A percentile compares a stretch with the other conserved stretches of the same genome.
These are phyloP conservation scores for Lasiurus borealis DNA, from an alignment of 2,113 vertebrate genomes.

Conservation along the genomic window DNA sequence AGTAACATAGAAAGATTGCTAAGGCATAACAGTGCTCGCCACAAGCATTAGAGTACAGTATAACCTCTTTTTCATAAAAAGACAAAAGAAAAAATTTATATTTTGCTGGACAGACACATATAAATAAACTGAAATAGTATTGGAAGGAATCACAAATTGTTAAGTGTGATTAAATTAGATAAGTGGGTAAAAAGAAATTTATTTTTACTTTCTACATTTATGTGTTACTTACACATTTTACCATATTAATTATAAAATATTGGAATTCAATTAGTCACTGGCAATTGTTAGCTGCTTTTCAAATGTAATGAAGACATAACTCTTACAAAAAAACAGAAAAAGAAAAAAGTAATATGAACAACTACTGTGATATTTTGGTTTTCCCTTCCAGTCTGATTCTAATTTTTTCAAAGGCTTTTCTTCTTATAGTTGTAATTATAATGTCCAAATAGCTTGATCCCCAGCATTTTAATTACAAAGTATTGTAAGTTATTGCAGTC, in stretches of 20 bases:
- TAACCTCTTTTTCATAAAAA: background rate
- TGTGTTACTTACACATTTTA: slow-evolving; percentile 16
- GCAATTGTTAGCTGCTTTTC: background rate
- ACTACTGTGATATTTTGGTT: background rate
- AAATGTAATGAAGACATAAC: background rate
- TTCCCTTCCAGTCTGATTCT: background rate
- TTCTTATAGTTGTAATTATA: background rate
- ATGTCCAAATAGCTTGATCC: background rate
- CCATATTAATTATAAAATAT: slow-evolving; percentile 22
- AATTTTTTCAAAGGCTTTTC: background rate
- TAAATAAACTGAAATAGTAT: background rate
- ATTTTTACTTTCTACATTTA: background rate
- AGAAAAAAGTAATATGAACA: background rate
- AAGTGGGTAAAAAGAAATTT: background rate
- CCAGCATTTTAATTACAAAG: background rate
- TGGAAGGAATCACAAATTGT: background rate
- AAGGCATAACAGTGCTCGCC: background rate
- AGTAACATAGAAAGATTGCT: background rate
- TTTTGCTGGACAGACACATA: background rate
- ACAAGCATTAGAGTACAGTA: background rate
- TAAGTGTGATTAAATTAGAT: background rate
- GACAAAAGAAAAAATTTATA: background rate
- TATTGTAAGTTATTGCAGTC: background rate
- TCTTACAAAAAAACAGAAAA: slow-evolving; percentile 4
- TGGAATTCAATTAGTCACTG: background rate